Evolutionary conservation across 2,797 vertebrate species (phyloP), one percentile per base, ranked within the genome.

Genomic region (Chaenodraco wilsoni): DNA sequence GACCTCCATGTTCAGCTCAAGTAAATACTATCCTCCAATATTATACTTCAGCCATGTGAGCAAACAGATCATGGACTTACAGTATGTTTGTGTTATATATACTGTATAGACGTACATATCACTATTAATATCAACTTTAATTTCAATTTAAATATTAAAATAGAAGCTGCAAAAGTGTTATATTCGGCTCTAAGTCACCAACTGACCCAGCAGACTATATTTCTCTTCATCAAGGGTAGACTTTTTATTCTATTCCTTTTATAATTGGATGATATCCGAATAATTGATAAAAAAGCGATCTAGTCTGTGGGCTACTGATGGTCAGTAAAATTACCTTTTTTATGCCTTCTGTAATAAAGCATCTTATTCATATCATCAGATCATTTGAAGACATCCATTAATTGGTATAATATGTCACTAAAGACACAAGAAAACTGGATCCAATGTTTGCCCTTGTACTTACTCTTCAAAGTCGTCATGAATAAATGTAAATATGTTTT

Each of bases 21-120:
- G 27, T 33, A 5, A 33, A 33, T 8, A 37, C 33, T 37, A 37
- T 37, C 33, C 33, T 37, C 33, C 33, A 37, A 37, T 37, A 37
- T 37, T 9, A 37, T 37, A 9, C 33, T 37, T 37, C 7, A 37
- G 8, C 33, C 8, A 37, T 37, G 33, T 72, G 48, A 65, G 63
- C 64, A 27, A 84, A 86, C 52, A 96, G 82, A 67, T 94, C 88
- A 95, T 96, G 76, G 94, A 94, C 65, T 96, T 37, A 37, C 33
- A 37, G 33, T 37, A 37, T 37, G 8, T 37, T 9, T 37, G 33
- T 37, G 33, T 37, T 37, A 37, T 37, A 37, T 27, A 37, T 37
- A 37, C 33, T 37, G 7, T 37, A 37, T 37, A 27, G 27, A 37
- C 33, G 8, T 37, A 37, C 33, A 37, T 37, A 37, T 37, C 33